Base-by-base conservation (phyloP, 2,888 invertebrate species). In the Agapostemon virescens region DNA sequence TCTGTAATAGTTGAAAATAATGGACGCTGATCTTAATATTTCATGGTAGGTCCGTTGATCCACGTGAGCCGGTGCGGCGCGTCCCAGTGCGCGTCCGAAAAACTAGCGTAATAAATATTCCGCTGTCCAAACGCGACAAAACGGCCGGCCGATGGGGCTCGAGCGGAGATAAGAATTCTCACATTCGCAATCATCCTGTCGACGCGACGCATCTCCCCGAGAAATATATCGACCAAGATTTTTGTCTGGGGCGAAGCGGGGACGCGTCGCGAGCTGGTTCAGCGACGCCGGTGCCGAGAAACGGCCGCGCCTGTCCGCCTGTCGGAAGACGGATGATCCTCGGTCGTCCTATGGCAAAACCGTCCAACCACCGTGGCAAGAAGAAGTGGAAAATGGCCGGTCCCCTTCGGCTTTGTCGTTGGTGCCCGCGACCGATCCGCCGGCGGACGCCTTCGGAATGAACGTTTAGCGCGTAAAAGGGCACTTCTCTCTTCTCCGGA, bases 401-500 rank as follows among this genome's bases (percentile, higher is more conserved):
- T 23, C 45, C 36, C 26, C 64, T 49, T 42, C 38, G 74, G 82
- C 85, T 86, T 87, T 87, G 86, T 87, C 83, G 84, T 83, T 23
- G 49, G 49, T n/a, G 45, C 67, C 63, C 45, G 63, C 69, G 38
- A 64, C 69, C 63, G 82, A 80, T 81, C 85, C 49, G 49, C 49
- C 9, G 20, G 36, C 63, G 67, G 40, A 78, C 77, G 83, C 79
- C 80, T 76, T 77, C 78, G 76, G 84, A 82, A 83, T 78, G 81
- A 82, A 82, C 83, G 83, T 84, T 87, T 83, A 83, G 76, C 85
- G 77, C 87, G 83, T 86, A 87, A 87, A 87, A 87, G 87, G 87
- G 49, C 72, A 68, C 64, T 30, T 33, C 30, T 58, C 69, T 26
- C 58, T 67, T n/a, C 66, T 52, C 66, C 58, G 30, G 15, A 55